Conservation (phyloP, 2,888 invertebrate species). For the Cylindroiulus punctatus region DNA sequence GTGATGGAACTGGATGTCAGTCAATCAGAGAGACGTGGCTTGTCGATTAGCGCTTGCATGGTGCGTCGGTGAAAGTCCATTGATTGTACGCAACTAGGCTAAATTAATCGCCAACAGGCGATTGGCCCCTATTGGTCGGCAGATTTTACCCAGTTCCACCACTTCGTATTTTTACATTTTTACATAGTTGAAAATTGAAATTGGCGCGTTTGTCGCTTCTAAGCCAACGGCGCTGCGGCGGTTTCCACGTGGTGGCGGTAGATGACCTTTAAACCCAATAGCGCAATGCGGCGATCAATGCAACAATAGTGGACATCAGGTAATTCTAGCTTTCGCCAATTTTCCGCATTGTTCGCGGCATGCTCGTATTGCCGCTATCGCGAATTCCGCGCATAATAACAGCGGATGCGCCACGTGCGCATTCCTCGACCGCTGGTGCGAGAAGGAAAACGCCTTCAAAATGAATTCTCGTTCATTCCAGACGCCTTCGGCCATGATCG, state of each 20-base stretch:
- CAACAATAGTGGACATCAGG: neutral
- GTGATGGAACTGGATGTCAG: too few relatives aligned
- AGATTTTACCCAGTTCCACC: too few relatives aligned
- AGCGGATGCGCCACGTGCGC: neutral
- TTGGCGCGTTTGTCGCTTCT: neutral
- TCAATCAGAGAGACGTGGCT: too few relatives aligned
- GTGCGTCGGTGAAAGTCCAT: too few relatives aligned
- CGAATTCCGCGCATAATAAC: neutral
- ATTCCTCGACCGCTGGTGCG: neutral
- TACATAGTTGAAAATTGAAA: too few relatives aligned
- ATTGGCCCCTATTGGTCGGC: too few relatives aligned
- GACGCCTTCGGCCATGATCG: neutral
- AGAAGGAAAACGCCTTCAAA: neutral
- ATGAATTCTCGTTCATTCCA: too few relatives aligned
- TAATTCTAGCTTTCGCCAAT: neutral
- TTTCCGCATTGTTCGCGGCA: neutral
- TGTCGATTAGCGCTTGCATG: too few relatives aligned
- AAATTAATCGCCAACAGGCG: too few relatives aligned
- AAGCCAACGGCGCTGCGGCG: neutral
- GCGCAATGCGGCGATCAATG: slow-evolving; percentile 6
- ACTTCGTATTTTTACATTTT: too few relatives aligned
- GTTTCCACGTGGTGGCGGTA: slow-evolving; percentile 4
- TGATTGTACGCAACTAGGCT: too few relatives aligned
- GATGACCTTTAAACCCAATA: slow-evolving; percentile 4
- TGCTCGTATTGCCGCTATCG: too few relatives aligned